Base-by-base conservation (phyloP, 2,797 vertebrate genomes). In the Pangasius macronema region DNA sequence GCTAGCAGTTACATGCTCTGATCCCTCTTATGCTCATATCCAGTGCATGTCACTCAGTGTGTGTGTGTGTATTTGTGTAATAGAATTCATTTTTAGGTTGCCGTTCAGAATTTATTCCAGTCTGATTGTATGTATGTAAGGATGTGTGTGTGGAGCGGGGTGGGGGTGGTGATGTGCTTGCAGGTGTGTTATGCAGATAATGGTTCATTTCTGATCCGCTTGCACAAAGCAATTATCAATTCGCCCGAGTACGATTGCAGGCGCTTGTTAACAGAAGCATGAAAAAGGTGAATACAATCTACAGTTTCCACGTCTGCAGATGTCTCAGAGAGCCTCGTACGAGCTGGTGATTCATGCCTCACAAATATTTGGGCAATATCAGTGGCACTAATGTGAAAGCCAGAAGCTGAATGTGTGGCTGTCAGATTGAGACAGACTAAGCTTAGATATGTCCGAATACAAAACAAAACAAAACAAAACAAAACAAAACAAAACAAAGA, bases 111-210 rank as follows among this genome's bases (percentile, higher is more conserved):
- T 73, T n/a, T 42, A 70, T 84, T 49, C 63, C 9, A 33, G 14
- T 33, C 49, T 92, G 93, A 90, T 95, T 96, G 94, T 94, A 94
- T 94, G 95, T 63, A 59, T 51, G 27, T 82, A 20, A 49, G 59
- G 27, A 30, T 11, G 18, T 51, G 61, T 65, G 14, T 13, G 9
- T 20, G 76, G 33, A 13, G 3, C n/a, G 7, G 3, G 3, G 3
- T 9, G 18, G 14, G 51, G 16, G 42, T 49, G 7, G 24, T 46
- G 39, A 61, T n/a, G 20, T 73, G 65, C 82, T 89, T 93, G 93
- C 93, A 92, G 93, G 49, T 92, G 94, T 93, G 92, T 91, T 91
- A 93, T 91, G 93, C 93, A 85, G 53, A 85, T 75, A 46, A 76
- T 85, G 53, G 14, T n/a, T 85, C 7, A 59, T 75, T 85, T 75